Conservation (phyloP, 2,113 vertebrate species). For the Cavia porcellus region DNA sequence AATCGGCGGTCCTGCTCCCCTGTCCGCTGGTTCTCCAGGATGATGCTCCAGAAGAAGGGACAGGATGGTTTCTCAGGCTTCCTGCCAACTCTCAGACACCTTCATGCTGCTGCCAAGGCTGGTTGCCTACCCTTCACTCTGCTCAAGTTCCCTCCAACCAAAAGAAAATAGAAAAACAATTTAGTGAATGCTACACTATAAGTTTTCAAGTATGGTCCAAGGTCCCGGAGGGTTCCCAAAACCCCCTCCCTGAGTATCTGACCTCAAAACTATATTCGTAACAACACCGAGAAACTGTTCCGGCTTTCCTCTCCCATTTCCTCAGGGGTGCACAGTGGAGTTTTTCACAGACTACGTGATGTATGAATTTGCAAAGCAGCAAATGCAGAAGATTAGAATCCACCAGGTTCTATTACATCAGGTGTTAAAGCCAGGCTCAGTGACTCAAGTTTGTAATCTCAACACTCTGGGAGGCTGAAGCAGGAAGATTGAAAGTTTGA, state of each 20-base stretch:
- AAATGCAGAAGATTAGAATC: not conserved
- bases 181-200: not conserved
- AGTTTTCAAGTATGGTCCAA: not conserved
- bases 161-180: not conserved
- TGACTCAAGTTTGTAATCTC: not conserved
- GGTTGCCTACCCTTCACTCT: not conserved
- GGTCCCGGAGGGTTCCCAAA: not conserved
- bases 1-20: not conserved
- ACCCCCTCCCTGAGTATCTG: not conserved
- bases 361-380: not conserved
- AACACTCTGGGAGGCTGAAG: not conserved
- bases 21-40: not conserved
- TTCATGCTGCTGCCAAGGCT: not conserved
- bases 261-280: constrained; percentile 4
- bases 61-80: not conserved
- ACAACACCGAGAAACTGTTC: not conserved
- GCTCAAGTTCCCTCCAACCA: not conserved
- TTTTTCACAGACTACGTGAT: not conserved
- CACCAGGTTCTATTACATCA: not conserved
- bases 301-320: constrained; percentile 17
- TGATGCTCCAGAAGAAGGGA: not conserved
- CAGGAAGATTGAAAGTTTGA: not conserved
- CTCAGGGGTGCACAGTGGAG: not conserved
- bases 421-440: not conserved
- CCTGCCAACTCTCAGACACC: not conserved